Evolutionary conservation across 2,888 invertebrate species (phyloP), one percentile per base, ranked within the genome.

Genomic region (Nomada goodeniana): DNA sequence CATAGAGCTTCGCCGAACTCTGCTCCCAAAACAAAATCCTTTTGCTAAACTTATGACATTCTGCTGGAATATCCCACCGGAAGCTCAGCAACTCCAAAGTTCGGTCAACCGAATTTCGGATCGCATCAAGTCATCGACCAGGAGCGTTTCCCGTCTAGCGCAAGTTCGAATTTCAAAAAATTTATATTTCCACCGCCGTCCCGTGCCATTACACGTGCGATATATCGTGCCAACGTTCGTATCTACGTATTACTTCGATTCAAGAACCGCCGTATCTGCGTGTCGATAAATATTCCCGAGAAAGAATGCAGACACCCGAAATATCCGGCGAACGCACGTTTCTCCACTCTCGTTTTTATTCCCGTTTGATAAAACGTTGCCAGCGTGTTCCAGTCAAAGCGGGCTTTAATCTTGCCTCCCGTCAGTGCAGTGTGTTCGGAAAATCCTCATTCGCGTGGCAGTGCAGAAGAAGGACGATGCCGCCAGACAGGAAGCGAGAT

Each of bases 311-410:
- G 15, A 13, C 18, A 2, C 5, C 0, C 47, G 47, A 29, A 53
- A 15, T 4, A 7, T 61, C 15, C 10, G 44, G 0, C 29, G n/a
- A 55, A 44, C 2, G 15, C 15, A 1, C 13, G 2, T 20, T 13
- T 47, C 29, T 42, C 36, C n/a, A 18, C 18, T 44, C 57, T 47
- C 42, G n/a, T 20, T 23, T 55, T 72, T 72, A 71, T 68, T 59
- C 78, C 29, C 15, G 26, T 70, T 57, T 59, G 67, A 82, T 70
- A 36, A 20, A 61, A 70, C 75, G 55, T 80, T 67, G 80, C 70
- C 53, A 65, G 52, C 53, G 55, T 11, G n/a, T 44, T 69, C 44
- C 23, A 60, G 63, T 50, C 69, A 55, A 71, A 53, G 55, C 65
- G 68, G 55, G 23, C 44, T 63, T 65, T 74, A 80, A 80, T 68